Evolutionary conservation across 2,113 vertebrate species (phyloP).

Genomic region (Nannospalax galili): DNA sequence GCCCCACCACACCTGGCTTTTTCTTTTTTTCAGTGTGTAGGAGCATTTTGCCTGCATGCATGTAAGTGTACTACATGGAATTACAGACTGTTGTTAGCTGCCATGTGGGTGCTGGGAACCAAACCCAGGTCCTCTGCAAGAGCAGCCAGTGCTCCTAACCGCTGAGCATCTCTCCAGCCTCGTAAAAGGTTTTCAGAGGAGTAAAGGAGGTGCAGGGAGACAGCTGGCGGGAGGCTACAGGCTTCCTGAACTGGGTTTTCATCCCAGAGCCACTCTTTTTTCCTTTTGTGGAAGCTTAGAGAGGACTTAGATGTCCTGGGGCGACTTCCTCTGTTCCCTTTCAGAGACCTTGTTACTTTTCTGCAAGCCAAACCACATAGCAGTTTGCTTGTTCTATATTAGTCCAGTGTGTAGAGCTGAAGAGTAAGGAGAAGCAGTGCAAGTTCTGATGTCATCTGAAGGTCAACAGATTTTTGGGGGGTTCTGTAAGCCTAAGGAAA

Average conservation of each 20-base stretch:
- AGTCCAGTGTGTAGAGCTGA: background rate
- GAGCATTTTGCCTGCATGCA: background rate
- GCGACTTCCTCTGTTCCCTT: background rate
- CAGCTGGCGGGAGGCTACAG: too few species aligned
- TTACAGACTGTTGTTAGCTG: too few species aligned
- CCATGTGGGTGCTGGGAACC: background rate
- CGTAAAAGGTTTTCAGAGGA: background rate
- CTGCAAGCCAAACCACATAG: too few species aligned
- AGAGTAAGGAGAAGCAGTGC: too few species aligned
- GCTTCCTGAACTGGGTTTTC: background rate
- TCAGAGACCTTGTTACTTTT: background rate
- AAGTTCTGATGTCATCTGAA: too few species aligned
- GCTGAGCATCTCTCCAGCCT: too few species aligned
- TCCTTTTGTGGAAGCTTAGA: background rate
- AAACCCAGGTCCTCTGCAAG: too few species aligned
- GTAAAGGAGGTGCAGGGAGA: background rate
- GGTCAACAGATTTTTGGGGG: background rate
- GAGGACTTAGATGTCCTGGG: background rate
- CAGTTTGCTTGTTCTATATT: background rate
- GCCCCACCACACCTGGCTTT: too few species aligned
- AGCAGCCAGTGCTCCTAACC: too few species aligned
- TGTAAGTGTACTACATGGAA: background rate
- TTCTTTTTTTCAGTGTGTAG: too few species aligned
- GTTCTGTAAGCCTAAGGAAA: background rate
- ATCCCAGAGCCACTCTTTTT: too few species aligned